phyloP scores from a whole-genome alignment of 1,140 invertebrate species.

The Drosophila athabasca region DNA sequence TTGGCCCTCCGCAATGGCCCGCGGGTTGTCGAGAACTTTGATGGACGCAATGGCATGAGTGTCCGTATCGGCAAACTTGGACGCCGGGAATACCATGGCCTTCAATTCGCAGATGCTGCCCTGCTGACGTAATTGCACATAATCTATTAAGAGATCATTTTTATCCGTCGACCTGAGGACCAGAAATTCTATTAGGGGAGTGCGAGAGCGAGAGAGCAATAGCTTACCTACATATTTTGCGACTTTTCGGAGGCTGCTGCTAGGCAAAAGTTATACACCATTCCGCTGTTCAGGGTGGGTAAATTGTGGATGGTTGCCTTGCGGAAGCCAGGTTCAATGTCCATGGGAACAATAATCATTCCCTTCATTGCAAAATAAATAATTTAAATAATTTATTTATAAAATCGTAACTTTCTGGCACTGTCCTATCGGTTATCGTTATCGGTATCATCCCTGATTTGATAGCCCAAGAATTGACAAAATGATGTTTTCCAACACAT shows the following conservation, averaged over 20 bases:
- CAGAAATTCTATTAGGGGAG: neutral
- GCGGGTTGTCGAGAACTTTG: constrained; percentile 47
- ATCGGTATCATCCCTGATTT: no score
- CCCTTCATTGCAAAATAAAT: constrained; percentile 42
- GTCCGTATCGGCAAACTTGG: constrained; percentile 54
- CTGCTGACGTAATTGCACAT: constrained; percentile 66
- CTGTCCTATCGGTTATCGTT: no score
- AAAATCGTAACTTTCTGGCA: neutral
- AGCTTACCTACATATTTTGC: constrained; percentile 51
- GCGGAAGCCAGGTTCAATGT: constrained; percentile 71
- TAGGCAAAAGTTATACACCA: constrained; percentile 64
- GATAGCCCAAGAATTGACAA: no score
- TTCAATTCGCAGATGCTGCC: constrained; percentile 55
- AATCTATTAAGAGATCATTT: constrained; percentile 67
- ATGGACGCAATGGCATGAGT: constrained; percentile 64
- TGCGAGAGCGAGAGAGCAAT: neutral
- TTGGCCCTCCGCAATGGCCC: constrained; percentile 43
- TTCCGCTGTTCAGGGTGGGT: constrained; percentile 58
- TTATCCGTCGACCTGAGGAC: constrained; percentile 40
- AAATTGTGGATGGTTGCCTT: constrained; percentile 71
- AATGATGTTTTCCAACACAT: no score
- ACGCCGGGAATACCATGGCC: constrained; percentile 58
- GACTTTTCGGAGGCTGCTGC: constrained; percentile 33
- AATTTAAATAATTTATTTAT: neutral
- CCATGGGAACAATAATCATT: constrained; percentile 73